Evolutionary conservation across 2,888 invertebrate species (phyloP).

Genomic region (Coenonympha glycerion): DNA sequence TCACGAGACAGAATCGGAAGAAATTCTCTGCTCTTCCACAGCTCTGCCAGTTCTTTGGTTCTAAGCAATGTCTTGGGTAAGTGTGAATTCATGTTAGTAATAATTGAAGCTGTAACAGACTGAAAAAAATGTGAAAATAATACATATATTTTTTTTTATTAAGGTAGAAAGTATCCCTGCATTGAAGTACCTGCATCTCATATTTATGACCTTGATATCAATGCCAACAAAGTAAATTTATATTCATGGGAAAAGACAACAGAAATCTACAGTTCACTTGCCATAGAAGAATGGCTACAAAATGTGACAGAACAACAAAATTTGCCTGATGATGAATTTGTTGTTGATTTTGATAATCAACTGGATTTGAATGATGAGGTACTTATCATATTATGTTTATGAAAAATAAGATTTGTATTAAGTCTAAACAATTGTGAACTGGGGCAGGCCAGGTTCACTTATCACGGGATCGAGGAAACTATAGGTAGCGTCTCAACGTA

Average conservation of each 20-base stretch:
- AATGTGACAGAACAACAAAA: constrained; percentile 47
- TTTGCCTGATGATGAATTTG: constrained; percentile 54
- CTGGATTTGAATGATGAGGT: constrained; percentile 40
- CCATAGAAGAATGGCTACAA: constrained; percentile 46
- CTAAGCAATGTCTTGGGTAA: constrained; percentile 75
- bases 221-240: constrained; percentile 40
- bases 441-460: too few species aligned
- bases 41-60: constrained; percentile 50
- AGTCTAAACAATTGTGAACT: too few species aligned
- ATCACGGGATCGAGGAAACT: too few species aligned
- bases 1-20: constrained; percentile 90
- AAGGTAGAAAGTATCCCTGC: constrained; percentile 59
- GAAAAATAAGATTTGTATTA: too few species aligned
- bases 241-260: constrained; percentile 46
- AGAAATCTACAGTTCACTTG: constrained; percentile 36
- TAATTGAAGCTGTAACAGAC: too few species aligned
- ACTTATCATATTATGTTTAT: too few species aligned
- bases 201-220: constrained; percentile 72
- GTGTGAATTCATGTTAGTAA: too few species aligned
- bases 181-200: constrained; percentile 80
- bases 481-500: too few species aligned
- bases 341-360: constrained; percentile 34
- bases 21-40: constrained; percentile 84
- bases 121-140: not conserved
- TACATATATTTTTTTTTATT: constrained; percentile 16